phyloP scores from a whole-genome alignment of 1,140 invertebrate species.

The Antheraea pernyi region DNA sequence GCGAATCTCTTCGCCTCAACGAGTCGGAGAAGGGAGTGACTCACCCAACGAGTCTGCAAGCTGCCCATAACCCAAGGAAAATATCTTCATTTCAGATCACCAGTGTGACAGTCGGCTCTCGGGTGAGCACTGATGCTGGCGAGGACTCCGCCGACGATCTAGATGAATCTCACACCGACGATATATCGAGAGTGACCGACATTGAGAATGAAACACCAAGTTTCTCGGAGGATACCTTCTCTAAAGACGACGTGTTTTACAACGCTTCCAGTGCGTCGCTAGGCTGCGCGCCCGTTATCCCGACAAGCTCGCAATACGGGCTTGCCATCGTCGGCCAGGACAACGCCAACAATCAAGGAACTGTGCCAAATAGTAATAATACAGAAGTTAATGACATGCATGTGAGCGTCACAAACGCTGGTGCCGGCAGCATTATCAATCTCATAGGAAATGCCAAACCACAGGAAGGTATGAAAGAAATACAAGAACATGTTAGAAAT shows the following conservation, averaged over 20 bases:
- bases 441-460: conserved; percentile 81
- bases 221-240: conserved; percentile 91
- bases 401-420: conserved; percentile 82
- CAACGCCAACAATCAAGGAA: conserved; percentile 59
- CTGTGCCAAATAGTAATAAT: conserved; percentile 77
- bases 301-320: conserved; percentile 90
- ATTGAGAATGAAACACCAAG: conserved; percentile 91
- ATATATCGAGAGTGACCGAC: conserved; percentile 90
- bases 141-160: conserved; percentile 96
- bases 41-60: conserved; percentile 77
- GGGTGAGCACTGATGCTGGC: conserved; percentile 90
- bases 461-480: conserved; percentile 85
- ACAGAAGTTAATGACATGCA: conserved; percentile 79
- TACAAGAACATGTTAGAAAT: conserved; percentile 87
- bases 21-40: conserved; percentile 80
- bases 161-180: conserved; percentile 95
- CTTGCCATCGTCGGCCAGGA: conserved; percentile 87
- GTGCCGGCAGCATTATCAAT: conserved; percentile 82
- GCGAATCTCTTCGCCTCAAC: conserved; percentile 86
- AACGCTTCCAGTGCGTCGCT: conserved; percentile 87
- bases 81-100: conserved; percentile 96
- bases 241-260: conserved; percentile 90
- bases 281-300: conserved; percentile 89
- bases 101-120: conserved; percentile 88
- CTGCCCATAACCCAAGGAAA: conserved; percentile 84